Evolutionary conservation across 2,797 vertebrate species (phyloP), one percentile per base, ranked within the genome.

Genomic region (Amblyopsis hoosieri): DNA sequence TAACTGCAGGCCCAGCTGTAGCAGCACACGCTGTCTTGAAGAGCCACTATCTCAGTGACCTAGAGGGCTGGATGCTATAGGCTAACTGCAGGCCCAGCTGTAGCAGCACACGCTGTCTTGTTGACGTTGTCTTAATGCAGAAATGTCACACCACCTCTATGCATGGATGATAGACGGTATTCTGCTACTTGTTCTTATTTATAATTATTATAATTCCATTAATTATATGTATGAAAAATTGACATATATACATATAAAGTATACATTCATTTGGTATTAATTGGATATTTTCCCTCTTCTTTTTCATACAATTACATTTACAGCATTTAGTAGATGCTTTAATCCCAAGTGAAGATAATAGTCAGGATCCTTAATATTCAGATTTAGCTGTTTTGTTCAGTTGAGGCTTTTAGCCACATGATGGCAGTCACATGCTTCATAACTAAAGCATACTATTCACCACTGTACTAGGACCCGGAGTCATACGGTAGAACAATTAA

Each of bases 11-110:
- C 17, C 49, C 45, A 76, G 64, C 63, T 63, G 67, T 60, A 62
- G 50, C 64, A 61, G 52, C 19, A 47, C 45, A 74, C 47, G 69
- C 17, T 12, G 19, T 19, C 19, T 23, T 23, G 19, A 64, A 80
- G 80, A 67, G 69, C 58, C 56, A 67, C 45, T 12, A 46, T 46
- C 69, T 82, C 67, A 86, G 63, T 83, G 74, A 84, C 80, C 76
- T 83, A 65, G 69, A 72, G 60, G 74, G 19, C 19, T 23, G 19
- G 2, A 0, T 37, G 33, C 33, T 37, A 2, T 37, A 37, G 33
- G 33, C 33, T 37, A 0, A 58, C 85, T 79, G 57, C 14, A 76
- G 83, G 79, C 17, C 49, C 45, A 76, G 64, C 63, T 63, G 68
- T 60, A 62, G 50, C 64, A 61, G 52, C 19, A 47, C 45, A 74